Percentiles rank a stretch among this genome's conserved stretches.
Evolutionary conservation across 2,888 invertebrate species (phyloP).

Genomic region (Agapostemon virescens): DNA sequence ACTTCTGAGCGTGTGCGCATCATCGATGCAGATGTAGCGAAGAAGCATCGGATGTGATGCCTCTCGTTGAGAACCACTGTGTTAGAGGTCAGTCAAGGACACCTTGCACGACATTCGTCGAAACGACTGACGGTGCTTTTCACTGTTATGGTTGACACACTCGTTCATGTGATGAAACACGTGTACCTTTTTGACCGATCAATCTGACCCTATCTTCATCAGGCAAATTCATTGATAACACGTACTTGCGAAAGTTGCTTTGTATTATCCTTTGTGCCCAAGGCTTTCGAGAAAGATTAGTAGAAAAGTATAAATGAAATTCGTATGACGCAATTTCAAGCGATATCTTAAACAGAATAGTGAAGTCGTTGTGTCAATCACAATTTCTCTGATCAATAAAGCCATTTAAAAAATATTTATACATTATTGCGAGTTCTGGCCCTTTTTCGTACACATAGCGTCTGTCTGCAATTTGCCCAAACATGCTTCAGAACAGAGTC

Average conservation of each 20-base stretch:
- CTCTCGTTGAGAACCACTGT: conserved; percentile 67
- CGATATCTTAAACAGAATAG: neutral
- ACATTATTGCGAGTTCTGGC: neutral
- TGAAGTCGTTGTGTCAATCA: neutral
- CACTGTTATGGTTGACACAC: conserved; percentile 50
- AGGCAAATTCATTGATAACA: conserved; percentile 32
- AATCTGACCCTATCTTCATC: neutral
- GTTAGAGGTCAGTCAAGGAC: conserved; percentile 75
- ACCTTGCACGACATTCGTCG: conserved; percentile 73
- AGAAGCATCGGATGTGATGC: neutral
- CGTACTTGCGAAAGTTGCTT: conserved; percentile 16
- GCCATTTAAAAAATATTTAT: no score
- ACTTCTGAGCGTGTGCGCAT: conserved; percentile 40
- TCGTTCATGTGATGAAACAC: conserved; percentile 1
- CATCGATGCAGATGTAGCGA: conserved; percentile 9
- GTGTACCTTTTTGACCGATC: neutral
- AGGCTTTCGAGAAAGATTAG: neutral
- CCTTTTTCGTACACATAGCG: conserved; percentile 25
- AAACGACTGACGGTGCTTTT: conserved; percentile 52
- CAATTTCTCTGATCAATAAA: neutral
- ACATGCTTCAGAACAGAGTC: conserved; percentile 79
- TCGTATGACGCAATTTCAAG: conserved; percentile 7
- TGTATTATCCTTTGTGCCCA: neutral
- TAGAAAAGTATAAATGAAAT: neutral
- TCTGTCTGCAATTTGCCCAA: conserved; percentile 55